phyloP scores from a whole-genome alignment of 1,140 invertebrate species.

The Teleopsis dalmanni region DNA sequence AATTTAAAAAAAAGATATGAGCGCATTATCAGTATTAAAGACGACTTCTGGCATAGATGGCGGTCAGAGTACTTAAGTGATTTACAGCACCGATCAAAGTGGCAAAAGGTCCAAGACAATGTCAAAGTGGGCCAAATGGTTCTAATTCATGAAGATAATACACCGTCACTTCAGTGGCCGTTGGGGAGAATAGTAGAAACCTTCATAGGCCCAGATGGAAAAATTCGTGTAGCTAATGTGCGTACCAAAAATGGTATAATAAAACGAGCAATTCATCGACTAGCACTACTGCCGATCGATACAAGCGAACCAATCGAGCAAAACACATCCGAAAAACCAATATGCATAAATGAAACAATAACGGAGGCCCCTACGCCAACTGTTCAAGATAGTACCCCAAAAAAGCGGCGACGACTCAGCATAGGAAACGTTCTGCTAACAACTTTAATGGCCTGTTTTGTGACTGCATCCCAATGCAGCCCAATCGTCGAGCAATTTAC shows the following conservation, averaged over 20 bases:
- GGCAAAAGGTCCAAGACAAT: constrained; percentile 14
- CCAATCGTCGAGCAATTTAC: no score
- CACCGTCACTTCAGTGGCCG: constrained; percentile 35
- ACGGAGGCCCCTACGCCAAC: no score
- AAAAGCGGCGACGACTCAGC: no score
- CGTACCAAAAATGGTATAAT: constrained; percentile 19
- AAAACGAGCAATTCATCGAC: no score
- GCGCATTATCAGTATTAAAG: background rate
- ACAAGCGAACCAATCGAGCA: no score
- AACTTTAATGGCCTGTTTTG: no score
- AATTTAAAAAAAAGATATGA: background rate
- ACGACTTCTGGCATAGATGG: constrained; percentile 17
- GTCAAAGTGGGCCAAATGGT: constrained; percentile 31
- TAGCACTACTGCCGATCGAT: no score
- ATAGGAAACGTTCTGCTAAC: no score
- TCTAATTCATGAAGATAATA: constrained; percentile 33
- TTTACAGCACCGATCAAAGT: constrained; percentile 33
- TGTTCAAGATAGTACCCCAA: no score
- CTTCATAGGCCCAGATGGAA: constrained; percentile 24
- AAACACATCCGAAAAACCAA: no score
- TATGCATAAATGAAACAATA: no score
- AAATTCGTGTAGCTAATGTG: constrained; percentile 24
- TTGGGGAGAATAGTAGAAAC: constrained; percentile 22
- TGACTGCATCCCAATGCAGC: no score
- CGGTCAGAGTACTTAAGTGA: constrained; percentile 20